Evolutionary conservation across 2,113 vertebrate species (phyloP), one percentile per base, ranked within the genome.

Genomic region (Engystomops pustulosus): DNA sequence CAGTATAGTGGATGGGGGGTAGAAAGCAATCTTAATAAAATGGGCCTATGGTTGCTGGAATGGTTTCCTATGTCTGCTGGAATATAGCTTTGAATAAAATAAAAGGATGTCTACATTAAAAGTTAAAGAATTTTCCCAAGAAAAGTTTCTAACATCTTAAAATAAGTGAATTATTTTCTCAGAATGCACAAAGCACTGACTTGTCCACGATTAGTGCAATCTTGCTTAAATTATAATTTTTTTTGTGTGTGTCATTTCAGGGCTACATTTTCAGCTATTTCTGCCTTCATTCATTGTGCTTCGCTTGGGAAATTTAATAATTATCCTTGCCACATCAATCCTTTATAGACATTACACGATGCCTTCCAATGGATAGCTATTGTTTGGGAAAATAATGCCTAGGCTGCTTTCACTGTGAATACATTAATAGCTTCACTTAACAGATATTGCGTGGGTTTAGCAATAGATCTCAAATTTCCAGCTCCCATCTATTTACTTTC

Each of bases 361-460:
- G 60, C 45, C 45, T 68, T 69, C 44, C 47, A 72, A 72, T 82
- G 34, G 68, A 74, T 60, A 60, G 69, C 49, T 60, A 58, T 82
- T 71, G 38, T 82, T 82, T 72, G 44, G 36, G 36, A 71, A 72
- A 82, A 58, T 72, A 81, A 27, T 25, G 45, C 32, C 47, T 45
- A 71, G 49, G 51, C 32, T 53, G 80, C 68, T 58, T 51, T 70
- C 34, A 32, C 49, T 72, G 45, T 72, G 68, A 82, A 53, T 82
- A n/a, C 80, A 82, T 82, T 82, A 71, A 51, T 58, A 53, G 67
- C 68, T 82, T 72, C 80, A 72, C 80, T 72, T 72, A 82, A 69
- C 65, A 81, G 65, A 81, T 81, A 81, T 47, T 81, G 79, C 67
- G 79, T 81, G 32, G 79, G 79, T 18, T 36, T 68, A 49, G 47